Conservation (phyloP, 2,797 vertebrate species). For the Perodicticus potto region DNA sequence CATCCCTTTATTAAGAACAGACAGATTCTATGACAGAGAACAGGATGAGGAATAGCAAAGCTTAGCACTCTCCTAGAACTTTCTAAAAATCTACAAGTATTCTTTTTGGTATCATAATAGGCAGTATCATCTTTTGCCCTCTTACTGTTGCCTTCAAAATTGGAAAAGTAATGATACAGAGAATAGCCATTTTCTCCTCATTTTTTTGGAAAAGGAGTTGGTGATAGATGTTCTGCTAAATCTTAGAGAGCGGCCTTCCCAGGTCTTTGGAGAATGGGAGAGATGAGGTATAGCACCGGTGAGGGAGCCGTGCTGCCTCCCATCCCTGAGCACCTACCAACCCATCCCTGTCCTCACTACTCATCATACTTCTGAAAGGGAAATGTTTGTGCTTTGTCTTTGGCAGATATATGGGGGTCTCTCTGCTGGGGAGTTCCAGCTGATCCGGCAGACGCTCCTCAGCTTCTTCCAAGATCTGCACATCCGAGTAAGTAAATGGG, state of each 20-base stretch:
- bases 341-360: background rate
- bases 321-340: background rate
- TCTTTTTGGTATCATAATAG: background rate
- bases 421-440: constrained; percentile 95
- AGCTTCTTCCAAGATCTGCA: constrained; percentile 99
- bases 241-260: background rate
- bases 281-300: rapidly evolving
- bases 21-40: background rate
- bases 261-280: background rate
- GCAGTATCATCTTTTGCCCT: background rate
- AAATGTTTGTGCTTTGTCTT: constrained; percentile 48
- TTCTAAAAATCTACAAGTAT: background rate
- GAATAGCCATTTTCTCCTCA: background rate
- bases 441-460: constrained; percentile 97
- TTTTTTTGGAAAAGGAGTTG: background rate
- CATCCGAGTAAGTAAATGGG: constrained; percentile 93
- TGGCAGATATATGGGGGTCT: constrained; percentile 92
- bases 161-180: background rate
- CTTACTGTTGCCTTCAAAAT: background rate
- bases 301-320: background rate
- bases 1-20: background rate
- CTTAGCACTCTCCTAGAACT: background rate
- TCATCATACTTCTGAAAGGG: background rate
- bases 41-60: background rate
- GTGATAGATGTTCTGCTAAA: background rate